Conservation (phyloP, 2,113 vertebrate species). For the Rynchops niger region DNA sequence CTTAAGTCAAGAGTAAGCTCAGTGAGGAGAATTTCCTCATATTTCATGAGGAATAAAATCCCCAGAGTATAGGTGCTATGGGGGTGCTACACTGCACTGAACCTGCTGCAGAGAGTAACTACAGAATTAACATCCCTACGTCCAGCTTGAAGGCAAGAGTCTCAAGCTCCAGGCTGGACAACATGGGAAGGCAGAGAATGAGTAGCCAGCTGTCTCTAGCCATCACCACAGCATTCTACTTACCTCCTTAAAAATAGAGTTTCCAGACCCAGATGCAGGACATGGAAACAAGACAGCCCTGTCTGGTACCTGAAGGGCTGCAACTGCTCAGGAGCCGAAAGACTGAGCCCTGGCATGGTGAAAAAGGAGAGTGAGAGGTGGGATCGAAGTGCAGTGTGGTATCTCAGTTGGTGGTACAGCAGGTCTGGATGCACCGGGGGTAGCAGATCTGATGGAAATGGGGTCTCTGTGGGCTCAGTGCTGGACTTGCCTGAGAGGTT, state of each 20-base stretch:
- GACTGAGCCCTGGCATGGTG: background rate
- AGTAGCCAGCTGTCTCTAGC: background rate
- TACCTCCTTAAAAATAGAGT: background rate
- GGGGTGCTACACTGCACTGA: background rate
- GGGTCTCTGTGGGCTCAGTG: fast-evolving
- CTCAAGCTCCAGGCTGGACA: background rate
- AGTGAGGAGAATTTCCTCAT: background rate
- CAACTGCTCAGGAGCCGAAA: background rate
- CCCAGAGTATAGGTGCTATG: fast-evolving
- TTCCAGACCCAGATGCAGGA: background rate
- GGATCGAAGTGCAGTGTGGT: fast-evolving
- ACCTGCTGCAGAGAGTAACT: background rate
- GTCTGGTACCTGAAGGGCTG: background rate
- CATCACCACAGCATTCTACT: background rate
- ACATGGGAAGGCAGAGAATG: background rate
- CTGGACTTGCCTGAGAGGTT: background rate
- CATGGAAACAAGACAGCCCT: background rate
- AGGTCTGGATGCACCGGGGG: background rate
- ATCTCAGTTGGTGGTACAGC: background rate
- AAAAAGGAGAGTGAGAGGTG: background rate
- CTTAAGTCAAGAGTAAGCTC: background rate
- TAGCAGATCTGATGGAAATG: background rate
- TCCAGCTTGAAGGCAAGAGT: background rate
- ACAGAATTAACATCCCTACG: background rate
- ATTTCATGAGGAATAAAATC: background rate